These are phyloP conservation scores for Andrena praecox DNA, from an alignment of 2,888 invertebrate species.

Conservation along the genomic window DNA sequence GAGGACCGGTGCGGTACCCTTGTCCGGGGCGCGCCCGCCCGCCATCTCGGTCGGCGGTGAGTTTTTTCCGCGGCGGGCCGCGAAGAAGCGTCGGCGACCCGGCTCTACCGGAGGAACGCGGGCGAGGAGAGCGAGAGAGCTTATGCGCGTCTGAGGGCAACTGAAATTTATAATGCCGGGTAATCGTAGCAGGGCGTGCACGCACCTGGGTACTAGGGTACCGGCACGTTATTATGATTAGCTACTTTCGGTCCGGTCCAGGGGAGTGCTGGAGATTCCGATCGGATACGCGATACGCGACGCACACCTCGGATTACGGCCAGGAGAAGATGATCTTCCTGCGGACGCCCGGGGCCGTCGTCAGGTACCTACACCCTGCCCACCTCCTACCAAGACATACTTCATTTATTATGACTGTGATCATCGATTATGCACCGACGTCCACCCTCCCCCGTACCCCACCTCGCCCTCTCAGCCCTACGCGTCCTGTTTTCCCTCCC, in stretches of 20 bases:
- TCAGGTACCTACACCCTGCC: conserved; percentile 81
- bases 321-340: conserved; percentile 81
- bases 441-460: conserved; percentile 65
- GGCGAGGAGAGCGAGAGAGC: conserved; percentile 46
- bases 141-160: conserved; percentile 73
- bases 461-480: conserved; percentile 31
- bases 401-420: conserved; percentile 85
- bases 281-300: conserved; percentile 84
- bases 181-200: conserved; percentile 80
- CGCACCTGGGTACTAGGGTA: conserved; percentile 80
- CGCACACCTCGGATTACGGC: conserved; percentile 84
- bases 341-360: conserved; percentile 82
- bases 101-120: conserved; percentile 10
- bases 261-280: conserved; percentile 81
- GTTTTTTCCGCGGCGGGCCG: not conserved
- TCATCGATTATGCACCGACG: conserved; percentile 84
- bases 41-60: conserved; percentile 16
- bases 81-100: conserved; percentile 7
- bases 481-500: conserved; percentile 43
- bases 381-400: conserved; percentile 81
- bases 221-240: conserved; percentile 83
- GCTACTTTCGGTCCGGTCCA: conserved; percentile 82
- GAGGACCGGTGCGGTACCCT: not conserved
- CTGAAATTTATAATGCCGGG: conserved; percentile 81
- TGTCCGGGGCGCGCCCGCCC: conserved; percentile 2